Percentiles rank a stretch among this genome's conserved stretches.
phyloP scores from a whole-genome alignment of 2,888 invertebrate species.

The Pristionchus entomophagus region DNA sequence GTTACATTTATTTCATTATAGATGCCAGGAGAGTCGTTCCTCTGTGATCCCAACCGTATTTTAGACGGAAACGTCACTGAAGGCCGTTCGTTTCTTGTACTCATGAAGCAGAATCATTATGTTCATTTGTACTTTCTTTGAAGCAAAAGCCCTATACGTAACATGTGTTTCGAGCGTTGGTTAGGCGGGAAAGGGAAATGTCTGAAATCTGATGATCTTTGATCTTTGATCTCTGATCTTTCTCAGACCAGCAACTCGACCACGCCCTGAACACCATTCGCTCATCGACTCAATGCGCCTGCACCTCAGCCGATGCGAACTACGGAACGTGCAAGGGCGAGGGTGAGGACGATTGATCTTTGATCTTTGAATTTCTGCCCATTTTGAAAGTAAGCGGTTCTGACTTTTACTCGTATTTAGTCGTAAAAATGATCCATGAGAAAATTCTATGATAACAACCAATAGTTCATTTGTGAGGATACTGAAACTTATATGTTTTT shows the following conservation, averaged over 20 bases:
- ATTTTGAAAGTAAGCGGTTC: no score
- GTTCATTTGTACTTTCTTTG: no score
- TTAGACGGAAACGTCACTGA: slow-evolving; percentile 42
- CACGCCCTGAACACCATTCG: background rate
- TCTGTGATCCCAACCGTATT: slow-evolving; percentile 43
- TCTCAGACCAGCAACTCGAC: slow-evolving; percentile 12
- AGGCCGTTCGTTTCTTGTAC: background rate
- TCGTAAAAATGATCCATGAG: background rate
- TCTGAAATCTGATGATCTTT: no score
- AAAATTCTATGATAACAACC: no score
- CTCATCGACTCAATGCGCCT: slow-evolving; percentile 16
- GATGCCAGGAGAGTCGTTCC: slow-evolving; percentile 23
- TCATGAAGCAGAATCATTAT: background rate
- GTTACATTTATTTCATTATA: background rate
- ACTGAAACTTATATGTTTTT: no score
- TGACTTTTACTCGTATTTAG: background rate
- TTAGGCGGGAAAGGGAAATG: no score
- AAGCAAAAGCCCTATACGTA: no score
- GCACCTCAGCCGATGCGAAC: background rate
- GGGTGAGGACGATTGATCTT: background rate
- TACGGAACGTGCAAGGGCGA: slow-evolving; percentile 43
- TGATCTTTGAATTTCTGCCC: background rate
- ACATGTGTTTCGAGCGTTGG: no score
- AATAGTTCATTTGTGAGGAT: no score
- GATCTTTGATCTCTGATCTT: background rate